These are phyloP conservation scores for Endotricha flammealis DNA, from an alignment of 2,888 invertebrate genomes.

Conservation along the genomic window DNA sequence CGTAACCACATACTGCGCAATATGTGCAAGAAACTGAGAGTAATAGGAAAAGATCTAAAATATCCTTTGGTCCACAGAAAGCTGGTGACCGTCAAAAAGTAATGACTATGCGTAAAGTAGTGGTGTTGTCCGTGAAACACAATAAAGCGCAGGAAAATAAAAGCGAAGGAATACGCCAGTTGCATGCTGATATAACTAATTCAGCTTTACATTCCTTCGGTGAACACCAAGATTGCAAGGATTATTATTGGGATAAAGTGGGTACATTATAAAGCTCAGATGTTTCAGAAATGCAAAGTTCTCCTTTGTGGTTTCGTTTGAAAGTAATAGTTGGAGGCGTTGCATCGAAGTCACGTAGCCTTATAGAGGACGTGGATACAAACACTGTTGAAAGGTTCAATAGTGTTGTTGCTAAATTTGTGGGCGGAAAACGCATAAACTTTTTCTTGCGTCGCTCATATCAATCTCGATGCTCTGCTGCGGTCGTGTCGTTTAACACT, in stretches of 20 bases:
- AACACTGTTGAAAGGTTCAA: no score
- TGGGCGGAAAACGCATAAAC: no score
- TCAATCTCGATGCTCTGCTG: no score
- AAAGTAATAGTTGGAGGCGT: conserved; percentile 10
- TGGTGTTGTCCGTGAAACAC: conserved; percentile 9
- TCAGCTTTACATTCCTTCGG: conserved; percentile 8
- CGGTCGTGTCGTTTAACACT: no score
- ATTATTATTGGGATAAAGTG: conserved; percentile 9
- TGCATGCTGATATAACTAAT: conserved; percentile 9
- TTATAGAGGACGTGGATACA: no score
- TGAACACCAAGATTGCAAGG: conserved; percentile 8
- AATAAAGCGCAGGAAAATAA: not conserved
- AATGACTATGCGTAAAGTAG: conserved; percentile 9
- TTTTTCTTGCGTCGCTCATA: no score
- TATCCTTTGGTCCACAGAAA: conserved; percentile 13
- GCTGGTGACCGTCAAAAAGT: conserved; percentile 7
- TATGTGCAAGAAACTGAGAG: conserved; percentile 16
- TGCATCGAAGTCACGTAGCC: conserved; percentile 12
- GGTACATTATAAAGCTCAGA: not conserved
- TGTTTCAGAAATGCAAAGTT: conserved; percentile 1
- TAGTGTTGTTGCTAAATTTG: no score
- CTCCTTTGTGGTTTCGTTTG: conserved; percentile 3
- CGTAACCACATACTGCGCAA: conserved; percentile 20
- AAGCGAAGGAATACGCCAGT: not conserved
- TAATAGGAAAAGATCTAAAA: conserved; percentile 13